Evolutionary conservation across 2,888 invertebrate species (phyloP).

Genomic region (Lomographa bimaculata): DNA sequence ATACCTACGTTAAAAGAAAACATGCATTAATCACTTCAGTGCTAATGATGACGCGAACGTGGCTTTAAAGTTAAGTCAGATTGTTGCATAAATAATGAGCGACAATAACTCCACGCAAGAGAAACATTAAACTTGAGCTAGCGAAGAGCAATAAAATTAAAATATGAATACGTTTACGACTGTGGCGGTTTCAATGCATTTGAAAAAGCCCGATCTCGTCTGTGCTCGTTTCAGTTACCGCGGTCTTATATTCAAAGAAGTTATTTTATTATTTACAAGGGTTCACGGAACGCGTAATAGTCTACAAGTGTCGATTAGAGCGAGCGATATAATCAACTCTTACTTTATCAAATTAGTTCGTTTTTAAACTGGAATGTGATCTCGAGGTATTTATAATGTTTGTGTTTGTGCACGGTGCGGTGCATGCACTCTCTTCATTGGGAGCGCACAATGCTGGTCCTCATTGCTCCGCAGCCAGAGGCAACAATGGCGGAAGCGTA

Average conservation of each 20-base stretch:
- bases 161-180: no score
- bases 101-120: not conserved
- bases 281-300: not conserved
- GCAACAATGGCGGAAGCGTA: conserved; percentile 4
- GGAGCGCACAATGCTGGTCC: conserved; percentile 2
- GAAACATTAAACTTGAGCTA: not conserved
- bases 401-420: no score
- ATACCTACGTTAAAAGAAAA: no score
- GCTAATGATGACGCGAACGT: not conserved
- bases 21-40: not conserved
- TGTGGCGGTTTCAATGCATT: no score
- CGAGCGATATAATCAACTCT: no score
- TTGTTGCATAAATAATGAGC: conserved; percentile 12
- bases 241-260: not conserved
- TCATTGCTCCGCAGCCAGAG: not conserved
- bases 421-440: not conserved
- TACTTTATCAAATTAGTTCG: no score
- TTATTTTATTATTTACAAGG: conserved; percentile 2
- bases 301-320: not conserved
- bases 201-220: no score
- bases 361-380: no score
- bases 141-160: no score
- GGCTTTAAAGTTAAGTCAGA: not conserved
- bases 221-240: no score
- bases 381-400: no score